Conservation (phyloP, 1,140 invertebrate genomes). For the Trialeurodes vaporariorum region DNA sequence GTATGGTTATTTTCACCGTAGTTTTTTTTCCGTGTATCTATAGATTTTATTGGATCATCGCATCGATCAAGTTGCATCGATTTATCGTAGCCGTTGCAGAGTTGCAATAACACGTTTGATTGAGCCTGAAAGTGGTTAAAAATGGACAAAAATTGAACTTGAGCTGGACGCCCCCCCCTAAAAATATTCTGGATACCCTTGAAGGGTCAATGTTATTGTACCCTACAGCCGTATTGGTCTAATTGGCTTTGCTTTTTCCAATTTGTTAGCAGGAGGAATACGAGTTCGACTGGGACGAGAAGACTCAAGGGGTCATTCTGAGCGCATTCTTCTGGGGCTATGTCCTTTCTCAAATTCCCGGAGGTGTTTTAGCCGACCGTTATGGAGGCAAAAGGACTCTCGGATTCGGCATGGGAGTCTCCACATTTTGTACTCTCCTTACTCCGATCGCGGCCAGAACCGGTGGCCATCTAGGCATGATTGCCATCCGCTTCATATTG, state of each 20-base stretch:
- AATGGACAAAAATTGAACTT: neutral
- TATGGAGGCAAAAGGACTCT: conserved; percentile 42
- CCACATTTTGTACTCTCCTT: conserved; percentile 37
- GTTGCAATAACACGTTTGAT: too few relatives aligned
- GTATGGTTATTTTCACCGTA: too few relatives aligned
- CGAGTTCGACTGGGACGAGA: conserved; percentile 48
- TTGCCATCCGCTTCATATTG: conserved; percentile 40
- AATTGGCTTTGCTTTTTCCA: conserved; percentile 1
- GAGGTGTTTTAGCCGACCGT: conserved; percentile 44
- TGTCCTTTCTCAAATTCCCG: conserved; percentile 47
- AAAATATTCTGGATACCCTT: conserved; percentile 4
- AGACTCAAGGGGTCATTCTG: conserved; percentile 45
- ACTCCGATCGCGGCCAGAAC: conserved; percentile 31
- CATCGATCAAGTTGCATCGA: too few relatives aligned
- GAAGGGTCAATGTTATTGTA: neutral
- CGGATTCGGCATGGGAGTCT: conserved; percentile 38
- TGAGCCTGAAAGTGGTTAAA: too few relatives aligned
- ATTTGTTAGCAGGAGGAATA: conserved; percentile 22
- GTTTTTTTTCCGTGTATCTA: too few relatives aligned
- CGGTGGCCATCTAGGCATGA: conserved; percentile 30
- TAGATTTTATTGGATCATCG: too few relatives aligned
- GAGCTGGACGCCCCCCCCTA: too few relatives aligned
- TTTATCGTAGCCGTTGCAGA: too few relatives aligned
- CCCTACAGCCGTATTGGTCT: neutral
- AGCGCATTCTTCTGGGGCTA: conserved; percentile 49